Conservation (phyloP, 2,113 vertebrate species). For the Bos javanicus region DNA sequence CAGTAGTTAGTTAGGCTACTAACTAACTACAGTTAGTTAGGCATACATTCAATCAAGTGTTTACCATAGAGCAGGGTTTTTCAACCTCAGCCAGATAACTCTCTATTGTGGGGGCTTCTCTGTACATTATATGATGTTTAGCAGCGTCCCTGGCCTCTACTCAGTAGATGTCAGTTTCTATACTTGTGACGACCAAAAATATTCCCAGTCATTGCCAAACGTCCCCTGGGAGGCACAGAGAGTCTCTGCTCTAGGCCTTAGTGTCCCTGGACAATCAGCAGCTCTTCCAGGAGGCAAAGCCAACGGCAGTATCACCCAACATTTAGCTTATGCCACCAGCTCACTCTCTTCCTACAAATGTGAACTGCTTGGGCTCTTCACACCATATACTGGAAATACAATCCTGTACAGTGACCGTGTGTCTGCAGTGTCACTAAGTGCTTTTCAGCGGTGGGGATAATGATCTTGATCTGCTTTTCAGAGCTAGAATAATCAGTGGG, state of each 20-base stretch:
- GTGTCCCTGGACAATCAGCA: background rate
- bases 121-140: background rate
- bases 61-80: background rate
- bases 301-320: background rate
- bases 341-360: background rate
- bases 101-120: background rate
- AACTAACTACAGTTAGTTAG: too few species aligned
- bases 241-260: background rate
- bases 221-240: background rate
- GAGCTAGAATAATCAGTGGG: background rate
- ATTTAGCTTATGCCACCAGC: background rate
- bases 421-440: background rate
- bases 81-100: background rate
- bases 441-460: background rate
- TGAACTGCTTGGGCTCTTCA: background rate
- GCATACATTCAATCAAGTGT: background rate
- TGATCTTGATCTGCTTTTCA: conserved; percentile 2
- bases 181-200: background rate
- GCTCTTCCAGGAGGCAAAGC: background rate
- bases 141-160: background rate
- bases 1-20: background rate
- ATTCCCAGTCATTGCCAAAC: background rate
- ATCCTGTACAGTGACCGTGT: background rate
- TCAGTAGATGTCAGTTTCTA: background rate
- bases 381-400: background rate